Percentiles rank a stretch among this genome's conserved stretches.
These are phyloP conservation scores for Zoanthus gigantus DNA, from an alignment of 92 coral and sea anemone species.

Conservation along the genomic window DNA sequence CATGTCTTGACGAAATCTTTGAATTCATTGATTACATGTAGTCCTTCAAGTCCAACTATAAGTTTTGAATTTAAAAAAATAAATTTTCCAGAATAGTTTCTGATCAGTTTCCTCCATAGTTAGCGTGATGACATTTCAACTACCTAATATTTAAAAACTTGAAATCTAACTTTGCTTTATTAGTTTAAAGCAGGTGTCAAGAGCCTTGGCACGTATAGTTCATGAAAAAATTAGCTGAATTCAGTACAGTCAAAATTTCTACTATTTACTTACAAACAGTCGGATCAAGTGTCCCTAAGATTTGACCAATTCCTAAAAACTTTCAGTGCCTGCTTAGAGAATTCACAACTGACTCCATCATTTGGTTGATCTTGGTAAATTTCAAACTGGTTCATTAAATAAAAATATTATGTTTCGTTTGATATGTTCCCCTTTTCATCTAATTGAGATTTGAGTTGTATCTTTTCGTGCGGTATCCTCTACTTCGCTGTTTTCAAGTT, in stretches of 20 bases:
- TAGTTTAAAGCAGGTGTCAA: constrained; percentile 26
- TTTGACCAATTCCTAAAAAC: too few relatives aligned
- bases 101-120: neutral
- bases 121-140: neutral
- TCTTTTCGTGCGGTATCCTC: neutral
- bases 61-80: constrained; percentile 23
- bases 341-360: neutral
- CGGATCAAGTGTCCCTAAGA: neutral
- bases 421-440: neutral
- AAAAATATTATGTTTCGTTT: neutral
- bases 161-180: neutral
- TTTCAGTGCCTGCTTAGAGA: neutral
- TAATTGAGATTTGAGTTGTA: neutral
- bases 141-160: neutral
- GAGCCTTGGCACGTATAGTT: neutral
- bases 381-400: neutral
- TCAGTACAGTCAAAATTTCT: neutral
- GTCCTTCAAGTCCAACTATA: neutral
- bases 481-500: neutral
- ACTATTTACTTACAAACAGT: neutral
- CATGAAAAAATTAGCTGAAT: neutral
- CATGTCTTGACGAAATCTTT: neutral
- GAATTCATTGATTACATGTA: constrained; percentile 4
- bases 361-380: neutral
- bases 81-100: neutral